A percentile compares a stretch with the other conserved stretches of the same genome.
Evolutionary conservation across 2,113 vertebrate genomes (phyloP).

Genomic region (Cygnus buccinator): DNA sequence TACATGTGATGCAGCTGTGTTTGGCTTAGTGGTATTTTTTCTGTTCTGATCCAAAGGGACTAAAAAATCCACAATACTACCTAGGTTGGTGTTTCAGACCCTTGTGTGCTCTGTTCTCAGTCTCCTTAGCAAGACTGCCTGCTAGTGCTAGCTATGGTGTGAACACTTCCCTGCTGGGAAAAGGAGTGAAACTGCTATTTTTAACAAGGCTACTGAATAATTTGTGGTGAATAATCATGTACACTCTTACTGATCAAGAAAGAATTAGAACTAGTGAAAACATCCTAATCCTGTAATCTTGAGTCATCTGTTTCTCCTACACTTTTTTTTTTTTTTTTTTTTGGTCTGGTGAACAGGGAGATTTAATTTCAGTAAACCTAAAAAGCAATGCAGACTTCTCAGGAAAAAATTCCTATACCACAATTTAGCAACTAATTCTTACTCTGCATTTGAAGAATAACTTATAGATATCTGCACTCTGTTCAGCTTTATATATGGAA

Average conservation of each 20-base stretch:
- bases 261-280: constrained; percentile 36
- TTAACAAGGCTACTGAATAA: background rate
- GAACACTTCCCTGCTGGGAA: constrained; percentile 24
- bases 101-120: background rate
- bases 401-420: background rate
- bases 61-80: background rate
- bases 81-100: background rate
- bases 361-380: background rate
- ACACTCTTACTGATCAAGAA: background rate
- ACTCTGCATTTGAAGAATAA: background rate
- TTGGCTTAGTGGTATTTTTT: background rate
- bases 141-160: background rate
- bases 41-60: background rate
- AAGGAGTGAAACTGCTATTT: constrained; percentile 1
- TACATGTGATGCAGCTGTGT: rapidly evolving
- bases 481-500: background rate
- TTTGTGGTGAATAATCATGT: background rate
- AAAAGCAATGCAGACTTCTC: background rate
- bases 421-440: background rate
- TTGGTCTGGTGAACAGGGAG: background rate
- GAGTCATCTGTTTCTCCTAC: background rate
- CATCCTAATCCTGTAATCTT: constrained; percentile 15
- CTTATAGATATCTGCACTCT: background rate
- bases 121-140: background rate
- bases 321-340: background rate